Evolutionary conservation across 2,113 vertebrate species (phyloP).

Genomic region (Melierax canorus): DNA sequence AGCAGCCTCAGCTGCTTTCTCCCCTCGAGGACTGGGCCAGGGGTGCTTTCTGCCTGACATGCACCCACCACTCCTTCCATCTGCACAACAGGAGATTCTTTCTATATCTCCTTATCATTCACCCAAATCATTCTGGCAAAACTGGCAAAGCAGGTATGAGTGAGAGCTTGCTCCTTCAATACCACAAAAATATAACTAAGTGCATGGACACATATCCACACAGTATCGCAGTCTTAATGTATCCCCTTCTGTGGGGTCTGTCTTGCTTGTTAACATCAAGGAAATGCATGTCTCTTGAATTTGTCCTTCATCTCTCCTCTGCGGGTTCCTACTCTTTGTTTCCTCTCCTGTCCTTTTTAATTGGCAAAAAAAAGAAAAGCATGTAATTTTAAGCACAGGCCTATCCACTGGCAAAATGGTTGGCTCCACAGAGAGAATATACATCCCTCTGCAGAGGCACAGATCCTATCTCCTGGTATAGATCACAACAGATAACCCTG

Average conservation of each 20-base stretch:
- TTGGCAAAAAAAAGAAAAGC: background rate
- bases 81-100: rapidly evolving
- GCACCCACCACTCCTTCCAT: background rate
- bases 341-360: background rate
- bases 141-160: background rate
- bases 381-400: background rate
- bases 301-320: background rate
- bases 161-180: background rate
- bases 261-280: background rate
- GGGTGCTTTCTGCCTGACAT: background rate
- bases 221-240: background rate
- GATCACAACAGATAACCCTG: background rate
- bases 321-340: background rate
- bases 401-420: background rate
- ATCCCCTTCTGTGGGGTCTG: background rate
- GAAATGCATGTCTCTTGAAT: background rate
- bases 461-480: background rate
- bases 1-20: background rate
- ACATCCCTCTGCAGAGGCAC: background rate
- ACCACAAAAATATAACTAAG: background rate
- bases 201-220: background rate
- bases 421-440: background rate
- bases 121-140: background rate
- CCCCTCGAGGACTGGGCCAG: background rate
- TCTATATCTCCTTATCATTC: background rate